Conservation (phyloP, 2,888 invertebrate species). For the Plebejus argus region DNA sequence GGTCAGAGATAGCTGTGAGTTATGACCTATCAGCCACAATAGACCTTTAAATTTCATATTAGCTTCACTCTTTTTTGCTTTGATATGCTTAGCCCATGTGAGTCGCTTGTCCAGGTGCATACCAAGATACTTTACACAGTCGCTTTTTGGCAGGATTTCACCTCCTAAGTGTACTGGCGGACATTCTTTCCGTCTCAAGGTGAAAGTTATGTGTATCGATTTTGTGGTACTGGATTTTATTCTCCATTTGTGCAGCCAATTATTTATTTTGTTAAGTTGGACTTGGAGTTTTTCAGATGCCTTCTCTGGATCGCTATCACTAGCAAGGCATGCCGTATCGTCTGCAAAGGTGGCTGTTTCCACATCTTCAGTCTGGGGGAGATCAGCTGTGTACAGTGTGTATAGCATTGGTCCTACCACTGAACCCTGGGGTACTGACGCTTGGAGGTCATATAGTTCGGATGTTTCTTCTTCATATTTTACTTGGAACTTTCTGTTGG, state of each 20-base stretch:
- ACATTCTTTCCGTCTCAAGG: neutral
- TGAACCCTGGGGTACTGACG: neutral
- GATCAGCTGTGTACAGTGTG: neutral
- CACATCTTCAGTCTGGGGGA: neutral
- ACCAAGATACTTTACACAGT: too few relatives aligned
- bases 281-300: neutral
- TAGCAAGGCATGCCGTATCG: neutral
- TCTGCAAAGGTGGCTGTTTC: conserved; percentile 1
- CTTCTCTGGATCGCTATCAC: neutral
- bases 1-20: neutral
- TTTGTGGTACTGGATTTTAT: conserved; percentile 1
- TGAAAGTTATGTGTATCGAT: neutral
- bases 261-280: neutral
- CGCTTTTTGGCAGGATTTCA: too few relatives aligned
- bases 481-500: too few relatives aligned
- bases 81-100: neutral
- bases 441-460: neutral
- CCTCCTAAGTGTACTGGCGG: too few relatives aligned
- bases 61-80: neutral
- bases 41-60: neutral
- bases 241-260: neutral
- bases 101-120: neutral
- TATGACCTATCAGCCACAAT: neutral
- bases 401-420: too few relatives aligned
- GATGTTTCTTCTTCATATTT: neutral